Percentiles rank a stretch among this genome's conserved stretches.
Evolutionary conservation across 2,888 invertebrate genomes (phyloP).

Genomic region (Abscondita cerata): DNA sequence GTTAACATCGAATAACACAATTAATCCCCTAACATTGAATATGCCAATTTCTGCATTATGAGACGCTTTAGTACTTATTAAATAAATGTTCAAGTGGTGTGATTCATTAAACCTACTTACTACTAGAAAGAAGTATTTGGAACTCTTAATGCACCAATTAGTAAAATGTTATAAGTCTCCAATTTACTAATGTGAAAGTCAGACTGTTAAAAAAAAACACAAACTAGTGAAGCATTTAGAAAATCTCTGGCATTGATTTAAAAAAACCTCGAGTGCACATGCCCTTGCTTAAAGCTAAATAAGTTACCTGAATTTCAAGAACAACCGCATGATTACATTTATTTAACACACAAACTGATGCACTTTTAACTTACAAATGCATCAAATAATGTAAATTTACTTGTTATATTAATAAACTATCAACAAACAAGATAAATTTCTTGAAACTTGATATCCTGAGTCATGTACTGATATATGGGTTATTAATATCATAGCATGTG

Average conservation of each 20-base stretch:
- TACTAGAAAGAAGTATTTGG: background rate
- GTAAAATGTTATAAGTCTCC: too few species aligned
- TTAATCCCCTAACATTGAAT: background rate
- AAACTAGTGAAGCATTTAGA: too few species aligned
- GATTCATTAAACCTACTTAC: background rate
- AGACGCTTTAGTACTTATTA: background rate
- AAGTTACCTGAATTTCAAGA: too few species aligned
- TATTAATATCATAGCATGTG: slow-evolving; percentile 3
- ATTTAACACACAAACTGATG: slow-evolving; percentile 2
- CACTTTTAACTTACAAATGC: background rate
- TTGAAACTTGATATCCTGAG: slow-evolving; percentile 9
- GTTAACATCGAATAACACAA: slow-evolving; percentile 7
- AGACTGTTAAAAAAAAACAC: too few species aligned
- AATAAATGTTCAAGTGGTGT: background rate
- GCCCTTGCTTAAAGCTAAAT: too few species aligned
- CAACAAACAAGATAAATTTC: slow-evolving; percentile 13
- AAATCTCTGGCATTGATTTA: too few species aligned
- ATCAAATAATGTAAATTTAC: slow-evolving; percentile 1
- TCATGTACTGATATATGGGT: slow-evolving; percentile 5
- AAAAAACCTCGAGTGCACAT: too few species aligned
- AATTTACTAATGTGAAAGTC: too few species aligned
- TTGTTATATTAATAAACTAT: slow-evolving; percentile 10
- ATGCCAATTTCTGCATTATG: slow-evolving; percentile 8
- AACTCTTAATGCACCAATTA: background rate
- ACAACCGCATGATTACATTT: too few species aligned